phyloP scores from a whole-genome alignment of 1,140 invertebrate genomes.

The Trachelipus rathkii region DNA sequence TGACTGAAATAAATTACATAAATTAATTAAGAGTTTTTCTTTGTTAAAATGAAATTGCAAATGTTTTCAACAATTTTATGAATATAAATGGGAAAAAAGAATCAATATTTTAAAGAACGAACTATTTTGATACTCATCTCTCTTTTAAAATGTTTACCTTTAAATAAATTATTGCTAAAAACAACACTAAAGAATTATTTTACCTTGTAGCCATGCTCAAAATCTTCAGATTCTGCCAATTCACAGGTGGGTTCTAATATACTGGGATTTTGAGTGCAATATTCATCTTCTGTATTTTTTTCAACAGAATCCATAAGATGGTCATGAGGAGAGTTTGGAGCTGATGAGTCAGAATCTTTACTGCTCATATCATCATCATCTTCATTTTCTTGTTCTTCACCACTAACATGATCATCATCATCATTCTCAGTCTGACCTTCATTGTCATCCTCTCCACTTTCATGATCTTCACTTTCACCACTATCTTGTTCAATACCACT shows the following conservation, averaged over 20 bases:
- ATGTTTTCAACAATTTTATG: neutral
- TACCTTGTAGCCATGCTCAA: neutral
- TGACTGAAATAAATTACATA: neutral
- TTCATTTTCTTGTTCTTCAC: neutral
- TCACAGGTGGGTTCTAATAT: neutral
- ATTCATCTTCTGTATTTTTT: neutral
- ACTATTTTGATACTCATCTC: no score
- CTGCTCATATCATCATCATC: conserved; percentile 1
- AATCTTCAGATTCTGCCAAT: neutral
- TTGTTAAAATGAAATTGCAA: neutral
- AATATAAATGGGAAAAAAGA: neutral
- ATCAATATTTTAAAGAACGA: no score
- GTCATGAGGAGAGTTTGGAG: neutral
- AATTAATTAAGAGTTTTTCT: no score
- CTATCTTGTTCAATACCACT: neutral
- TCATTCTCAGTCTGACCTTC: neutral
- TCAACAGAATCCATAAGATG: neutral
- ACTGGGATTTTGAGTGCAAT: neutral
- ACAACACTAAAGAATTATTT: no score
- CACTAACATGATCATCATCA: neutral
- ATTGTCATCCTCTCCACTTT: conserved; percentile 1
- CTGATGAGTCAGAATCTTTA: neutral
- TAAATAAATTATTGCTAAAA: no score
- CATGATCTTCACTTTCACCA: neutral
- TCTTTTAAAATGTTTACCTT: no score